Evolutionary conservation across 2,888 invertebrate species (phyloP).

Genomic region (Meiosimyza platycephala): DNA sequence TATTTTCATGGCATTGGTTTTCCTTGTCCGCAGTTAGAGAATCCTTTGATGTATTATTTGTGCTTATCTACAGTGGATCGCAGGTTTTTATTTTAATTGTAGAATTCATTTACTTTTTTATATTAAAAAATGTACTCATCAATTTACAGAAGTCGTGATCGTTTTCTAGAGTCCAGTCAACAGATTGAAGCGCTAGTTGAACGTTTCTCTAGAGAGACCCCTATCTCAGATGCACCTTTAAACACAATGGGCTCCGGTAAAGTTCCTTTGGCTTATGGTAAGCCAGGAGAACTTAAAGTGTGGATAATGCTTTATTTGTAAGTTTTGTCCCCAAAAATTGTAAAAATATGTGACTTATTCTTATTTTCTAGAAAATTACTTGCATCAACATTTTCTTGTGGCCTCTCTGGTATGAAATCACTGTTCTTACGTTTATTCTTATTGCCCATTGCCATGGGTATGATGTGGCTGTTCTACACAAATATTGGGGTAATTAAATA

Average conservation of each 20-base stretch:
- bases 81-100: constrained; percentile 50
- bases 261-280: constrained; percentile 80
- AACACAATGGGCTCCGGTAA: constrained; percentile 73
- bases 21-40: constrained; percentile 95
- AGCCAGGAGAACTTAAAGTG: constrained; percentile 76
- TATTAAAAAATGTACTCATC: not conserved
- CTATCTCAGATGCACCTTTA: constrained; percentile 72
- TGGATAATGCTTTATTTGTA: constrained; percentile 78
- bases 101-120: not conserved
- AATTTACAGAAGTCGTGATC: constrained; percentile 77
- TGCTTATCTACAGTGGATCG: constrained; percentile 75
- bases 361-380: constrained; percentile 74
- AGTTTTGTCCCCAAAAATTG: constrained; percentile 39
- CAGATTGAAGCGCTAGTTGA: constrained; percentile 93
- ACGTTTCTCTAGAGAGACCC: constrained; percentile 89
- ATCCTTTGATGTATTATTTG: constrained; percentile 96
- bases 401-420: constrained; percentile 79
- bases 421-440: constrained; percentile 80
- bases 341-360: not conserved
- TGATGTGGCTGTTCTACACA: constrained; percentile 83
- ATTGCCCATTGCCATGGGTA: constrained; percentile 80
- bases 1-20: constrained; percentile 96
- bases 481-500: constrained; percentile 61
- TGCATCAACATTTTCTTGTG: constrained; percentile 82
- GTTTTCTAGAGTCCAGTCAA: constrained; percentile 92